These are phyloP conservation scores for Arctopsyche grandis DNA, from an alignment of 1,140 invertebrate genomes.

Conservation along the genomic window DNA sequence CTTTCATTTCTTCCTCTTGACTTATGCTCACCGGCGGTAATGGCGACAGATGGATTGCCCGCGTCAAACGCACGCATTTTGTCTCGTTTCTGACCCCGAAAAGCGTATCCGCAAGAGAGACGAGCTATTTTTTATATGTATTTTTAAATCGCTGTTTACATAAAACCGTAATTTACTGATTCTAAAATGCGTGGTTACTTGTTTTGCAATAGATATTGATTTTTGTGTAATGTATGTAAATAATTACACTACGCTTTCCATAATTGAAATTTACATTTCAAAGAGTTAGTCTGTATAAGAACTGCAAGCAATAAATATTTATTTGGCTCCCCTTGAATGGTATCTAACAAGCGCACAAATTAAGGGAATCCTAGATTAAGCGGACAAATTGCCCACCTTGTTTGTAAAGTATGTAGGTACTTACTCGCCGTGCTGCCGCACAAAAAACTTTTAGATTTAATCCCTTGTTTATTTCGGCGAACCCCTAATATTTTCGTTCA, in stretches of 20 bases:
- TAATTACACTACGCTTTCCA: background rate
- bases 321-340: constrained; percentile 26
- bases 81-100: constrained; percentile 13
- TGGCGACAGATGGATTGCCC: constrained; percentile 52
- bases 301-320: constrained; percentile 23
- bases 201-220: no score
- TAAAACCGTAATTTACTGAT: no score
- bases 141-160: no score
- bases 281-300: constrained; percentile 25
- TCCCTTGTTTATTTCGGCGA: constrained; percentile 47
- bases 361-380: constrained; percentile 32
- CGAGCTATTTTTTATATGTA: no score
- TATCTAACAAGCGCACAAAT: constrained; percentile 32
- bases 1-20: constrained; percentile 49
- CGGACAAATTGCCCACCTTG: constrained; percentile 28
- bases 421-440: background rate
- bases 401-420: background rate
- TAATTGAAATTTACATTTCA: constrained; percentile 28
- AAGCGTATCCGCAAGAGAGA: background rate
- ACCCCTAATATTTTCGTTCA: constrained; percentile 34
- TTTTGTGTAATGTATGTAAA: no score
- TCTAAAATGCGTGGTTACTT: background rate
- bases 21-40: constrained; percentile 50
- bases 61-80: constrained; percentile 50
- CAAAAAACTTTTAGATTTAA: constrained; percentile 40